A percentile compares a stretch with the other conserved stretches of the same genome.
phyloP scores from a whole-genome alignment of 2,888 invertebrate species.

The Drosophila villosipedis region DNA sequence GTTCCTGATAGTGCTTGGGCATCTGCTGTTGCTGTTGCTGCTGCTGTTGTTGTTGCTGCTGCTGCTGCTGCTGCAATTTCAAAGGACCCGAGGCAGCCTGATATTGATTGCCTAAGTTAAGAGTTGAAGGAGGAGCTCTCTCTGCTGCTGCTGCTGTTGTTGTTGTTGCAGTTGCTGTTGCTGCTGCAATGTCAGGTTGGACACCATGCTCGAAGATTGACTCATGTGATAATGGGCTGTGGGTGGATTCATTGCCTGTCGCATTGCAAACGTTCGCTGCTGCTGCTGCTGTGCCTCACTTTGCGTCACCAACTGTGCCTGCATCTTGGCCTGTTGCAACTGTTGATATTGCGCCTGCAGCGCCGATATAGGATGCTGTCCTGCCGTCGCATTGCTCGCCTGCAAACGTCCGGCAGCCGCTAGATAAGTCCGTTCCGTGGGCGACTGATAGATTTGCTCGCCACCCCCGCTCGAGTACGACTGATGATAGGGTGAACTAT shows the following conservation, averaged over 20 bases:
- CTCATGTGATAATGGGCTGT: slow-evolving; percentile 85
- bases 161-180: slow-evolving; percentile 55
- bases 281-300: slow-evolving; percentile 88
- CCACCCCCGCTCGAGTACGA: slow-evolving; percentile 85
- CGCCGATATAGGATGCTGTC: slow-evolving; percentile 80
- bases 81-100: slow-evolving; percentile 84
- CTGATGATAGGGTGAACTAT: slow-evolving; percentile 86
- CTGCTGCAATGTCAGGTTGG: slow-evolving; percentile 76
- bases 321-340: slow-evolving; percentile 88
- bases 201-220: slow-evolving; percentile 83
- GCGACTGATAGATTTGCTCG: slow-evolving; percentile 84
- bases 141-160: slow-evolving; percentile 63
- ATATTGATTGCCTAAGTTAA: slow-evolving; percentile 84
- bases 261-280: slow-evolving; percentile 88
- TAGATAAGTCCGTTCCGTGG: slow-evolving; percentile 87
- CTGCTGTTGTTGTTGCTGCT: slow-evolving; percentile 67
- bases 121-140: slow-evolving; percentile 83
- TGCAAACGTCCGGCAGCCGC: slow-evolving; percentile 80
- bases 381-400: slow-evolving; percentile 68
- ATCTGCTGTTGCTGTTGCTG: slow-evolving; percentile 16
- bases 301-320: slow-evolving; percentile 88
- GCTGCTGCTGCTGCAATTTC: slow-evolving; percentile 76
- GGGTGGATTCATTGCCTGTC: slow-evolving; percentile 88
- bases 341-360: slow-evolving; percentile 88
- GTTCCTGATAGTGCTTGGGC: slow-evolving; percentile 62